Conservation (phyloP, 2,113 vertebrate species). For the Procavia capensis region DNA sequence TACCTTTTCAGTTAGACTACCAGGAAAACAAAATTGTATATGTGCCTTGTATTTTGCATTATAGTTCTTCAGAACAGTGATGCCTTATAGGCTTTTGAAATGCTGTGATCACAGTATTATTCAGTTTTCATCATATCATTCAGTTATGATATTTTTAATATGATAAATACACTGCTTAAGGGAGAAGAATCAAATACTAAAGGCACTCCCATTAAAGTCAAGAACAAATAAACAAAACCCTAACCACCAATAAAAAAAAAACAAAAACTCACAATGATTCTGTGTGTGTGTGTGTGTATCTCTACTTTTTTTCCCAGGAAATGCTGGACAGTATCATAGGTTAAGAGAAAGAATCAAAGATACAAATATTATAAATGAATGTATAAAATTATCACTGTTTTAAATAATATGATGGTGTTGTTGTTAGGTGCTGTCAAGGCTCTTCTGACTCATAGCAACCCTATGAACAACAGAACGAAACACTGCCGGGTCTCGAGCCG, state of each 20-base stretch:
- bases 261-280: background rate
- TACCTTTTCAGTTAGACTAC: no score
- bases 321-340: background rate
- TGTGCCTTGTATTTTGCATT: background rate
- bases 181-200: background rate
- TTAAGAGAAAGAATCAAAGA: background rate
- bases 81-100: background rate
- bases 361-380: background rate
- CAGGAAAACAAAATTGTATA: background rate
- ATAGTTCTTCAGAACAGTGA: background rate
- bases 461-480: no score
- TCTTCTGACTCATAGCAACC: no score
- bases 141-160: background rate
- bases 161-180: background rate
- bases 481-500: no score
- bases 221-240: background rate
- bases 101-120: background rate
- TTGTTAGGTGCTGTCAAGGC: no score
- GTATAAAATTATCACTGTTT: background rate
- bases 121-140: constrained; percentile 38
- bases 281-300: background rate
- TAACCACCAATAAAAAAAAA: constrained; percentile 1
- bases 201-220: background rate
- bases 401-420: background rate
- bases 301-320: background rate